These are phyloP conservation scores for Dynastes grantii DNA, from an alignment of 2,888 invertebrate species.

Conservation along the genomic window DNA sequence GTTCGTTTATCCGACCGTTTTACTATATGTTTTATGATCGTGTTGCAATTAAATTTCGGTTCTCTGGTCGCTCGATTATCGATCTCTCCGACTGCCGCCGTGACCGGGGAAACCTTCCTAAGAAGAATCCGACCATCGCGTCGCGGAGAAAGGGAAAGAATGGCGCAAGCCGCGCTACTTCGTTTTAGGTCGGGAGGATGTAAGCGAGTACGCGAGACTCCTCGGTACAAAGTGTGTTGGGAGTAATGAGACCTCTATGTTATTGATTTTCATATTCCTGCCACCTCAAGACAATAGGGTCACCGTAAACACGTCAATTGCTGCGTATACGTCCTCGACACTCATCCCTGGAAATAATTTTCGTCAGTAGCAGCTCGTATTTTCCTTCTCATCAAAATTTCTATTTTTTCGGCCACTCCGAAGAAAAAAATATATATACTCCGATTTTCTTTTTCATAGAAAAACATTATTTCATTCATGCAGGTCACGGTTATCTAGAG, in stretches of 20 bases:
- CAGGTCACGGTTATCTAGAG: too few species aligned
- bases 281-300: constrained; percentile 46
- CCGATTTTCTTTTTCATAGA: too few species aligned
- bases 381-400: neutral
- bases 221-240: constrained; percentile 32
- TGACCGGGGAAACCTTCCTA: constrained; percentile 16
- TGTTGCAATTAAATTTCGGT: constrained; percentile 62
- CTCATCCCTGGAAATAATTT: neutral
- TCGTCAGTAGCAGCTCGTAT: neutral
- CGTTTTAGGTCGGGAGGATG: constrained; percentile 23
- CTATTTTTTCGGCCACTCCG: too few species aligned
- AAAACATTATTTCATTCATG: too few species aligned
- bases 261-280: constrained; percentile 49
- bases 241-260: constrained; percentile 41
- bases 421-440: too few species aligned
- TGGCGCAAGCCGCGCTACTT: constrained; percentile 24
- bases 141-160: constrained; percentile 24
- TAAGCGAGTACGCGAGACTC: constrained; percentile 1
- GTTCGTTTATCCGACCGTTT: constrained; percentile 63
- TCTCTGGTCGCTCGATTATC: constrained; percentile 59
- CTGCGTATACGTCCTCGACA: neutral
- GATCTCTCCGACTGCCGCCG: constrained; percentile 51
- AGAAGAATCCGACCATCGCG: constrained; percentile 17
- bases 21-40: constrained; percentile 62
- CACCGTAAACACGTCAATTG: constrained; percentile 42